Conservation (phyloP, 2,888 invertebrate species). For the Tiliacea aurago region DNA sequence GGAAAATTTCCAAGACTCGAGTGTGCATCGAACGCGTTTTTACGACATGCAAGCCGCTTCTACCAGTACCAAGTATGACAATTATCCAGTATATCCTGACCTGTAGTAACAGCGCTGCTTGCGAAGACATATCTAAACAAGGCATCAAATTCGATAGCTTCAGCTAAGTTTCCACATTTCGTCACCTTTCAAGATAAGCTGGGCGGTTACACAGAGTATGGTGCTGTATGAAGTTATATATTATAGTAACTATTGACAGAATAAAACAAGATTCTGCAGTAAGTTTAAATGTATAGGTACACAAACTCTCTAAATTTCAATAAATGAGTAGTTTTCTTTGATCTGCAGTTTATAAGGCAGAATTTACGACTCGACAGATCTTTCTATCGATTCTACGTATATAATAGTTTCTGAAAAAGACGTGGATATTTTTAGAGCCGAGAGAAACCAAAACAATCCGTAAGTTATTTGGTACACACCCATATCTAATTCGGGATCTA, state of each 20-base stretch:
- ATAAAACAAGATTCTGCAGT: neutral
- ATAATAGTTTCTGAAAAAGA: neutral
- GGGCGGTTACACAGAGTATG: neutral
- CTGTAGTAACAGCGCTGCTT: slow-evolving; percentile 2
- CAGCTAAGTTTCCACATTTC: neutral
- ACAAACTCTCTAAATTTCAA: neutral
- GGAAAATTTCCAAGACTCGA: slow-evolving; percentile 58
- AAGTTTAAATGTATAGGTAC: neutral
- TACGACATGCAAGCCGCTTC: slow-evolving; percentile 34
- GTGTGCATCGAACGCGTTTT: slow-evolving; percentile 37
- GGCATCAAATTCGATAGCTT: neutral
- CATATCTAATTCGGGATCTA: slow-evolving; percentile 48
- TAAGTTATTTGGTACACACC: slow-evolving; percentile 28
- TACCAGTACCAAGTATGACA: slow-evolving; percentile 6
- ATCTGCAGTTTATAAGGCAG: slow-evolving; percentile 3
- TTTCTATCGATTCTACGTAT: slow-evolving; percentile 13
- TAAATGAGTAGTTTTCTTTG: slow-evolving; percentile 4
- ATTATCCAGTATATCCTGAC: slow-evolving; percentile 31
- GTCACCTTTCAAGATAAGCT: slow-evolving; percentile 7
- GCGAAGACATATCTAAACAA: neutral
- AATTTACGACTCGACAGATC: slow-evolving; percentile 3
- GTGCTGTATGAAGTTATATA: neutral
- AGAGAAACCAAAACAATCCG: slow-evolving; percentile 10
- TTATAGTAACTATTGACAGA: neutral
- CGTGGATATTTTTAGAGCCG: slow-evolving; percentile 31